Evolutionary conservation across 2,888 invertebrate genomes (phyloP).

Genomic region (Acronicta leporina): DNA sequence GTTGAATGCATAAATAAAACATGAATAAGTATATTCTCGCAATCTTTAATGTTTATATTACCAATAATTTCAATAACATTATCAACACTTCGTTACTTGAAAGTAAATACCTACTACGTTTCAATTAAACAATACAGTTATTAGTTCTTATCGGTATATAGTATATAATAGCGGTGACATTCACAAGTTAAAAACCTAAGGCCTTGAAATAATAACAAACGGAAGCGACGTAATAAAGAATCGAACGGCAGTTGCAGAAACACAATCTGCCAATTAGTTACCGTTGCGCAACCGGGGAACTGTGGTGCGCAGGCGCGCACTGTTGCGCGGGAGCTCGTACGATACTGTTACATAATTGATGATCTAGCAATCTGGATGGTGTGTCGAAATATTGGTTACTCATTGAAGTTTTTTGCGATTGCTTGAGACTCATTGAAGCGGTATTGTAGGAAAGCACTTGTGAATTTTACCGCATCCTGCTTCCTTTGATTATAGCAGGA

Average conservation of each 20-base stretch:
- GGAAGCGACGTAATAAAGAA: conserved; percentile 43
- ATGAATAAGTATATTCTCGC: too few relatives aligned
- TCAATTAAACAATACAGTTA: conserved; percentile 21
- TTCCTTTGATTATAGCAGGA: conserved; percentile 13
- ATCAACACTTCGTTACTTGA: conserved; percentile 1
- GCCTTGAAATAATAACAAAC: conserved; percentile 46
- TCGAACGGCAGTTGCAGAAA: conserved; percentile 49
- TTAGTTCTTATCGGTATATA: conserved; percentile 31
- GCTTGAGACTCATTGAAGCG: not conserved
- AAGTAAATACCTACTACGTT: conserved; percentile 11
- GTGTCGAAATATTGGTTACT: conserved; percentile 38
- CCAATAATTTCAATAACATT: conserved; percentile 27
- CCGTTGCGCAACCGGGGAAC: conserved; percentile 46
- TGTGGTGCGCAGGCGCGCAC: conserved; percentile 30
- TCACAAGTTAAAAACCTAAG: conserved; percentile 25
- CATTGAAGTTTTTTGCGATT: conserved; percentile 26
- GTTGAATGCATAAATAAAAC: too few relatives aligned
- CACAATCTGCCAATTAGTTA: conserved; percentile 53
- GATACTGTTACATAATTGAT: conserved; percentile 42
- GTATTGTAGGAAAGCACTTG: conserved; percentile 12
- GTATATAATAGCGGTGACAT: conserved; percentile 32
- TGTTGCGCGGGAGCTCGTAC: conserved; percentile 39
- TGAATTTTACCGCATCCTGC: conserved; percentile 21
- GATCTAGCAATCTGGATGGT: conserved; percentile 36
- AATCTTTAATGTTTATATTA: conserved; percentile 1